phyloP scores from a whole-genome alignment of 2,888 invertebrate genomes.

The Scaptomyza tumidula region DNA sequence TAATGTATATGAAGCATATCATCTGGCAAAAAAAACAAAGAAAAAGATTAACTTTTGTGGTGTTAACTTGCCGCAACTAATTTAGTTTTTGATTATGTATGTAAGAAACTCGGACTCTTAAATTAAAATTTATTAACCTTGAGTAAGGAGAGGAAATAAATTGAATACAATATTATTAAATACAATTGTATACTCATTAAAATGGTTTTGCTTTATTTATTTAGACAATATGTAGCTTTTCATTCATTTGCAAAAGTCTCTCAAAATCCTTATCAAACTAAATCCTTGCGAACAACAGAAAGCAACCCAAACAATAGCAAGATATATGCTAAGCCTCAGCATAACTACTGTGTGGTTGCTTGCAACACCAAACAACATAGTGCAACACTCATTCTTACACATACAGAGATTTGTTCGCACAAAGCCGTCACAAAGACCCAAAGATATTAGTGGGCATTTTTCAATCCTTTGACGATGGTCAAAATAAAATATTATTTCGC shows the following conservation, averaged over 20 bases:
- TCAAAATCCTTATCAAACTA: constrained; percentile 14
- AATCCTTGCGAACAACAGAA: constrained; percentile 8
- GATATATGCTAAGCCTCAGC: constrained; percentile 28
- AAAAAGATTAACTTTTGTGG: constrained; percentile 28
- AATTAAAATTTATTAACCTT: neutral
- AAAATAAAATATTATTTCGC: constrained; percentile 82
- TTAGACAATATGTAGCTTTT: neutral
- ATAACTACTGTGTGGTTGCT: constrained; percentile 37
- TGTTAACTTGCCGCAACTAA: constrained; percentile 29
- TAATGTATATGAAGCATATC: constrained; percentile 19
- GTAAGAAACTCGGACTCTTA: neutral
- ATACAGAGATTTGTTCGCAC: constrained; percentile 30
- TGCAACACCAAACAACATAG: constrained; percentile 12
- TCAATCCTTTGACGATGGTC: constrained; percentile 84
- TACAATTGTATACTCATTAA: neutral
- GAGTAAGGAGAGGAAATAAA: neutral
- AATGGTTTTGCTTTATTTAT: neutral
- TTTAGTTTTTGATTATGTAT: neutral
- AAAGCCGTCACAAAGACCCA: constrained; percentile 78
- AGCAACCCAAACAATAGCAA: constrained; percentile 16
- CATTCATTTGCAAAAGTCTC: constrained; percentile 5
- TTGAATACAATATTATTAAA: neutral
- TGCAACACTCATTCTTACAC: neutral
- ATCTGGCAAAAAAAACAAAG: constrained; percentile 21
- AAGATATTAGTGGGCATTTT: constrained; percentile 84